A percentile compares a stretch with the other conserved stretches of the same genome.
Evolutionary conservation across 1,140 invertebrate genomes (phyloP).

Genomic region (Lerema accius): DNA sequence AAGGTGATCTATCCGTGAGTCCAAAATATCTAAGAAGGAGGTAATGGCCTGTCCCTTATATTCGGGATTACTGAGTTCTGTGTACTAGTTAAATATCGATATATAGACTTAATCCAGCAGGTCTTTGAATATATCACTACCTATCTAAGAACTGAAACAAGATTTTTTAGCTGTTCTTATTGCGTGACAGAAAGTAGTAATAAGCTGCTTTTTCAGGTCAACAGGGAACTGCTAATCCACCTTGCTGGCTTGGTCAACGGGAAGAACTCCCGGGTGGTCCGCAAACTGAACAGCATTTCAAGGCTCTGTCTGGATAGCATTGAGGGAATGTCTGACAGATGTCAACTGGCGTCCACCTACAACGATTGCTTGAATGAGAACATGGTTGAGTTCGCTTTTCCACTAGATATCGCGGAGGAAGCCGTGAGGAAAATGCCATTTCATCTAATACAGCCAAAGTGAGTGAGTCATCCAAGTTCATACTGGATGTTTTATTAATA

Average conservation of each 20-base stretch:
- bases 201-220: conserved; percentile 51
- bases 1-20: too few relatives aligned
- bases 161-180: too few relatives aligned
- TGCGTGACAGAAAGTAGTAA: too few relatives aligned
- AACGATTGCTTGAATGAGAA: conserved; percentile 77
- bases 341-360: conserved; percentile 71
- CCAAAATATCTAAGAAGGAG: too few relatives aligned
- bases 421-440: conserved; percentile 75
- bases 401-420: conserved; percentile 72
- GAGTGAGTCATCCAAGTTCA: conserved; percentile 38
- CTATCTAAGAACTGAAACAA: too few relatives aligned
- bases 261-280: conserved; percentile 68
- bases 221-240: conserved; percentile 68
- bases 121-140: too few relatives aligned
- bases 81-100: too few relatives aligned
- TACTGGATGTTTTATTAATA: not conserved
- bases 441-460: conserved; percentile 75
- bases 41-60: too few relatives aligned
- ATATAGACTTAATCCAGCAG: too few relatives aligned
- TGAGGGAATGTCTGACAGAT: conserved; percentile 69
- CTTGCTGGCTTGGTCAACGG: conserved; percentile 72
- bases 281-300: conserved; percentile 68
- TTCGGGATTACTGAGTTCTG: too few relatives aligned
- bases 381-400: conserved; percentile 75
- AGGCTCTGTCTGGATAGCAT: conserved; percentile 70